Percentiles rank a stretch among this genome's conserved stretches.
Conservation (phyloP, 2,113 vertebrate species). For the Tiliqua scincoides region DNA sequence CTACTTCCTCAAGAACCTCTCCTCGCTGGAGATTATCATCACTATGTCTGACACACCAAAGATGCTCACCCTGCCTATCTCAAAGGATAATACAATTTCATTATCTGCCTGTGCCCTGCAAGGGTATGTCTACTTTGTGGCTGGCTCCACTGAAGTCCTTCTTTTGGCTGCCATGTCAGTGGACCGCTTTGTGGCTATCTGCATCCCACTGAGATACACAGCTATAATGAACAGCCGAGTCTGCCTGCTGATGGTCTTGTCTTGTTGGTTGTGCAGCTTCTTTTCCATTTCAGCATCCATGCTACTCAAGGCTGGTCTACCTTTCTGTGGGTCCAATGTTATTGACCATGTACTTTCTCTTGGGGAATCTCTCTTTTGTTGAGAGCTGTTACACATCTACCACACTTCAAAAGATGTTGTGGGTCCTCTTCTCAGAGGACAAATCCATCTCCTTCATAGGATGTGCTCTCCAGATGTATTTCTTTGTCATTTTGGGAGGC, state of each 20-base stretch:
- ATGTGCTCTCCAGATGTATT: too few species aligned
- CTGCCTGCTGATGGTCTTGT: slow-evolving; percentile 5
- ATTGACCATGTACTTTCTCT: slow-evolving; percentile 53
- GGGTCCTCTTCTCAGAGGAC: too few species aligned
- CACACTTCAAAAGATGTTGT: too few species aligned
- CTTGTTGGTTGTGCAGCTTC: neutral
- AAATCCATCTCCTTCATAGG: too few species aligned
- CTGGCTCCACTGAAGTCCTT: slow-evolving; percentile 41
- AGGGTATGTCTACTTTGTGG: slow-evolving; percentile 48
- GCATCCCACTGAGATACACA: slow-evolving; percentile 30
- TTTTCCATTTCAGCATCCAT: neutral
- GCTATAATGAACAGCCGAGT: slow-evolving; percentile 27
- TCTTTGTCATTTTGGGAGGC: too few species aligned
- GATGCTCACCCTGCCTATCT: slow-evolving; percentile 31
- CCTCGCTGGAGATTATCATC: slow-evolving; percentile 37
- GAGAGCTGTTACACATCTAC: too few species aligned
- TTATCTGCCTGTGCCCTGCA: slow-evolving; percentile 36
- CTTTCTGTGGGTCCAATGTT: slow-evolving; percentile 14
- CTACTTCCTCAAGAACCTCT: slow-evolving; percentile 44
- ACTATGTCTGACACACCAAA: slow-evolving; percentile 36
- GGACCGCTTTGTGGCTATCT: slow-evolving; percentile 29
- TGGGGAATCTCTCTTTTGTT: too few species aligned
- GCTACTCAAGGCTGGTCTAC: slow-evolving; percentile 10
- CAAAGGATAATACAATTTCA: slow-evolving; percentile 23
- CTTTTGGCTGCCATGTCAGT: slow-evolving; percentile 43